Conservation (phyloP, 2,888 invertebrate genomes). For the Hypercompe scribonia region DNA sequence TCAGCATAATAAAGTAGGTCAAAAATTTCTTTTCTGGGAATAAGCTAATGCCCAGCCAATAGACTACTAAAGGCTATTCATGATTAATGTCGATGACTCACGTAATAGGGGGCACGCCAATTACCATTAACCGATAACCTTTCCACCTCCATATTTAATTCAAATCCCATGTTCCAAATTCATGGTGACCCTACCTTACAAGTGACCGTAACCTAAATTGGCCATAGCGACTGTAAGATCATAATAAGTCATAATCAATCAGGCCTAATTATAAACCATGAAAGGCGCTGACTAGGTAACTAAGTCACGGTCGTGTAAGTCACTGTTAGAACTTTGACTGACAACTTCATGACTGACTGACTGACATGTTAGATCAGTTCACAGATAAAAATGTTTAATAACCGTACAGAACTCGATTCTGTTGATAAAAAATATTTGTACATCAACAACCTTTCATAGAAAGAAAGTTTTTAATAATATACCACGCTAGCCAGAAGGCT, state of each 20-base stretch:
- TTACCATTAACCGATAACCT: not conserved
- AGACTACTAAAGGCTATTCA: not conserved
- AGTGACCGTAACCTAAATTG: slow-evolving; percentile 42
- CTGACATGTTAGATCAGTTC: not conserved
- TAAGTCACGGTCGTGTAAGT: slow-evolving; percentile 50
- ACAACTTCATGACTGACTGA: slow-evolving; percentile 13
- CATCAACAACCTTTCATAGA: not conserved
- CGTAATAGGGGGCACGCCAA: not conserved
- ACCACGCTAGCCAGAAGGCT: too few relatives aligned
- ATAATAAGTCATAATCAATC: slow-evolving; percentile 48
- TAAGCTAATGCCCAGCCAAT: not conserved
- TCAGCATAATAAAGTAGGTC: not conserved
- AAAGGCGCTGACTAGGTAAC: slow-evolving; percentile 54
- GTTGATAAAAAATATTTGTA: not conserved
- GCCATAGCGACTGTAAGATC: slow-evolving; percentile 32
- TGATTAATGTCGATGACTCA: not conserved
- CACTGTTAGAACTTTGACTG: slow-evolving; percentile 7
- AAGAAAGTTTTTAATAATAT: too few relatives aligned
- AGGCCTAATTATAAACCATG: slow-evolving; percentile 40
- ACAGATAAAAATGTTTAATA: not conserved
- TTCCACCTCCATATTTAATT: not conserved
- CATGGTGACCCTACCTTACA: slow-evolving; percentile 28
- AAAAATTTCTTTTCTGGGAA: not conserved
- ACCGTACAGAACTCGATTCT: not conserved
- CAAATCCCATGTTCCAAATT: not conserved